Evolutionary conservation across 2,797 vertebrate genomes (phyloP), one percentile per base, ranked within the genome.

Genomic region (Myoxocephalus aenaeus): DNA sequence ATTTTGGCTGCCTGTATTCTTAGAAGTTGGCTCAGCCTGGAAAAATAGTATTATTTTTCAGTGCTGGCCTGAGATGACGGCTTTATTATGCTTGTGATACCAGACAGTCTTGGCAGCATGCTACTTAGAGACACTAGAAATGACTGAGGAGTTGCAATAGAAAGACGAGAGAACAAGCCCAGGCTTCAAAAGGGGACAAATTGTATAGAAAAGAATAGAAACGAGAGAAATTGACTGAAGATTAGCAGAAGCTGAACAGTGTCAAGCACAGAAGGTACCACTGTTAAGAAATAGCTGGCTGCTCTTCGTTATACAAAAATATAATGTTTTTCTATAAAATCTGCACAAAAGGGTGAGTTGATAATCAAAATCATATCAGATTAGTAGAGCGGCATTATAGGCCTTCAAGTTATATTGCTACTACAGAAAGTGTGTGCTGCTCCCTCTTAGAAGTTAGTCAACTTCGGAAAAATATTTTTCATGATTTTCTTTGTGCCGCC

Each of bases 1-100:
- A 85, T 88, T 91, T 89, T 83, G 73, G 82, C 73, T 81, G 76
- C 81, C 74, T 72, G 83, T 86, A 89, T 91, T 91, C 82, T 92
- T 89, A 89, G 89, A 90, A 77, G 84, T 80, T 81, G 69, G 64
- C 75, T 80, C 59, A 80, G 83, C 59, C 77, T 79, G 75, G 63
- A 80, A 90, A 91, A 92, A 90, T 85, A 78, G 77, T 75, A 48
- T 78, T 83, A 76, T 82, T 88, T 87, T 83, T 85, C 66, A 76
- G 63, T 8, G 66, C 66, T 78, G 86, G 81, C 81, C 78, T 50
- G 58, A 67, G 84, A 87, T 78, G 81, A 89, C 13, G 51, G 84
- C 79, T 88, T 80, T 72, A 86, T 81, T 86, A 81, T 51, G 70
- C 83, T 79, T 70, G 70, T 85, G 75, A 84, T 62, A 62, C 72